A percentile compares a stretch with the other conserved stretches of the same genome.
phyloP scores from a whole-genome alignment of 2,797 vertebrate species.

The Calcarius lapponicus region DNA sequence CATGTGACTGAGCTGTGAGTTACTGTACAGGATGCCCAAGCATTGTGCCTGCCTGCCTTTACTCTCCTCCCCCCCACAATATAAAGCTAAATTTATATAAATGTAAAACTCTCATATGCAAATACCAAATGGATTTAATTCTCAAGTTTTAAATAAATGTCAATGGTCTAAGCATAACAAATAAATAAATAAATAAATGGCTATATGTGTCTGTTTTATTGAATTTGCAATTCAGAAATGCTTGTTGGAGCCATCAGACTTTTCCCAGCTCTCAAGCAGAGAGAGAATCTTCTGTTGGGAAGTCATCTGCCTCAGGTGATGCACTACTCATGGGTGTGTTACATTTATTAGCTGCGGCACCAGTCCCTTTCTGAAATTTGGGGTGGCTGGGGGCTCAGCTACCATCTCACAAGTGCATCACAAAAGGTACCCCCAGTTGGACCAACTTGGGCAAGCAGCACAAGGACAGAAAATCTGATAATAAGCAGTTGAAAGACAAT shows the following conservation, averaged over 20 bases:
- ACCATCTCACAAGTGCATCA: background rate
- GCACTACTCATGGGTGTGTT: background rate
- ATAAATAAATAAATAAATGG: background rate
- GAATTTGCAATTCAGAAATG: background rate
- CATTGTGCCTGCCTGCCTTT: background rate
- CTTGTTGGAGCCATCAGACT: background rate
- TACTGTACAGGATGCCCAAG: background rate
- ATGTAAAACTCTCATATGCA: background rate
- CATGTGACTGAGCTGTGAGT: background rate
- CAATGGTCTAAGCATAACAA: background rate
- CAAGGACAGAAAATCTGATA: background rate
- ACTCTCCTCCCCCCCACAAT: background rate
- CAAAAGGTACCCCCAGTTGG: background rate
- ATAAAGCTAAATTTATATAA: background rate
- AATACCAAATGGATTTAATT: background rate
- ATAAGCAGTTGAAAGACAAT: background rate
- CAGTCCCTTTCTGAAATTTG: background rate
- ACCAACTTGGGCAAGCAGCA: background rate
- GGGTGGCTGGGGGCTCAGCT: background rate
- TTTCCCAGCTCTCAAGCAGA: background rate
- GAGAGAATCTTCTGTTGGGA: background rate
- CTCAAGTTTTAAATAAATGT: background rate
- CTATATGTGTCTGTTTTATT: background rate
- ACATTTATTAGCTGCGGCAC: background rate
- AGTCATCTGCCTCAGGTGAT: fast-evolving